A percentile compares a stretch with the other conserved stretches of the same genome.
Evolutionary conservation across 1,140 invertebrate genomes (phyloP).

Genomic region (Leptinotarsa lineolata): DNA sequence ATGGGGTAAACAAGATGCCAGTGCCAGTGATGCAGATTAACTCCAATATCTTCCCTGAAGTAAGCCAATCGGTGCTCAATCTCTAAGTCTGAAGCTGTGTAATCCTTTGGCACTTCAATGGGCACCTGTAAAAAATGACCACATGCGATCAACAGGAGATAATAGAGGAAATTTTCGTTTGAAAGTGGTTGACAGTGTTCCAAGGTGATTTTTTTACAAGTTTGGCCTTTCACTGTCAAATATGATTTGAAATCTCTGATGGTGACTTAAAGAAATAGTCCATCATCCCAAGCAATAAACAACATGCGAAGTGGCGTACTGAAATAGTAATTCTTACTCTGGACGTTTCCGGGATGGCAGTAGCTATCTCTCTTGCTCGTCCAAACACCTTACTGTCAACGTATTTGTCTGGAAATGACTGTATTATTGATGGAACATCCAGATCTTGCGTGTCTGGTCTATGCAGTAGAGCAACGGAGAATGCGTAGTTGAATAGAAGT

Average conservation of each 20-base stretch:
- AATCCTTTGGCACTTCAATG: conserved; percentile 67
- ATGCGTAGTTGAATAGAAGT: conserved; percentile 55
- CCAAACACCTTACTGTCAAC: conserved; percentile 71
- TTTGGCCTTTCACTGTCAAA: no score
- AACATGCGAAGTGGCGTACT: no score
- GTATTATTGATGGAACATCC: conserved; percentile 66
- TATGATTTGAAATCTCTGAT: no score
- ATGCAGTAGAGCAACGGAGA: conserved; percentile 55
- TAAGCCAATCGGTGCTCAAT: conserved; percentile 68
- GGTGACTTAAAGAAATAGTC: no score
- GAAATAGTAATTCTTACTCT: conserved; percentile 58
- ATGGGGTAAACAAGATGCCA: conserved; percentile 74
- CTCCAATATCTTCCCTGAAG: conserved; percentile 66
- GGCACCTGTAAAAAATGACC: not conserved
- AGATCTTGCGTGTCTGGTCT: conserved; percentile 38
- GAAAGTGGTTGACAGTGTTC: no score
- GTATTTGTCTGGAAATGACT: conserved; percentile 77
- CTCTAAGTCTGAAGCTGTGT: conserved; percentile 67
- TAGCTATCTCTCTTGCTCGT: conserved; percentile 67
- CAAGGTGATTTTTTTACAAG: no score
- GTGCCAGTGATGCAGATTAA: conserved; percentile 75
- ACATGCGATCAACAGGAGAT: no score
- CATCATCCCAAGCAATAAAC: no score
- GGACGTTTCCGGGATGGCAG: conserved; percentile 63
- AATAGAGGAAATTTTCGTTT: no score